Evolutionary conservation across 1,140 invertebrate species (phyloP), one percentile per base, ranked within the genome.

Genomic region (Neotoxoptera formosana): DNA sequence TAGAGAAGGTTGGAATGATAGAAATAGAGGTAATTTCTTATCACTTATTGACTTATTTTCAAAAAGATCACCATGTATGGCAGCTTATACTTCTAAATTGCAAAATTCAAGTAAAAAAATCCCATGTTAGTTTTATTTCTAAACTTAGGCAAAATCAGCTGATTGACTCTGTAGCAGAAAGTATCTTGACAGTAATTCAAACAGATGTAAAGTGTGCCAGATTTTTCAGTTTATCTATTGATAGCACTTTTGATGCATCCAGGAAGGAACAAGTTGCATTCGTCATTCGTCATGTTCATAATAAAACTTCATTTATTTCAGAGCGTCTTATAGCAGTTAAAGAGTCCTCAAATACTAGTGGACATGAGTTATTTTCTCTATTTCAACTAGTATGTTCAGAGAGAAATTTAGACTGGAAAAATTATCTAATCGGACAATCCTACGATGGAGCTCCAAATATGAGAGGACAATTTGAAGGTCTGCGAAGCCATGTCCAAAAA

Each of bases 271-370:
- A 84, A 41, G 36, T 84, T 84, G 34, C 81, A 84, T 84, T 84
- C 36, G 81, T 84, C 36, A 41, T 84, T 84, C 81, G 81, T 41
- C 45, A 84, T 84, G 81, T 84, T 41, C 36, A 84, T 84, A 41
- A 41, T 84, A 41, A 41, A 84, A 84, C 36, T 84, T 84, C 81
- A 41, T 45, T 84, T 84, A 84, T 84, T 84, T 84, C 76, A 83
- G n/a, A 83, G 47, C 47, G 47, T 48, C 47, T 48, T 48, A 48
- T 48, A 48, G 47, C 47, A 48, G 47, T 48, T 48, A 48, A 48
- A 48, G 47, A 48, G 47, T 48, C 47, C 47, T 48, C 47, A 48
- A 48, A 48, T 48, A 48, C 47, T 48, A 48, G 6, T 48, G 47
- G 47, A 48, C 47, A 11, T 48, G 47, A 48, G 6, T 48, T 48